These are phyloP conservation scores for Microcebus murinus DNA, from an alignment of 2,113 vertebrate genomes.

Conservation along the genomic window DNA sequence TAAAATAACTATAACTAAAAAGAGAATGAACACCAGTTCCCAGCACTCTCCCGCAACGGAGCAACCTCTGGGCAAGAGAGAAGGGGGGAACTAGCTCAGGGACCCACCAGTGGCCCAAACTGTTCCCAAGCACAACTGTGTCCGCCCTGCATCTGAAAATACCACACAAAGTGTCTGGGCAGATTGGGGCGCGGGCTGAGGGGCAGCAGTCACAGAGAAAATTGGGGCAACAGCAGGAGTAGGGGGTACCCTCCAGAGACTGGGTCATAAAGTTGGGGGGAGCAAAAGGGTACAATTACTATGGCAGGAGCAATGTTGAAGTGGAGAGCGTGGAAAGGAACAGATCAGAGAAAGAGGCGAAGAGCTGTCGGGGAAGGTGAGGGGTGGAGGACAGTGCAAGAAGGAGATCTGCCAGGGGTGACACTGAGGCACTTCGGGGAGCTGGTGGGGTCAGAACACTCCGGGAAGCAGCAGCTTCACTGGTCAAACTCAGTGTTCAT, in stretches of 20 bases:
- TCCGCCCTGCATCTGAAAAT: neutral
- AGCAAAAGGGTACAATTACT: neutral
- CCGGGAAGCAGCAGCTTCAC: neutral
- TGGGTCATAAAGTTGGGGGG: neutral
- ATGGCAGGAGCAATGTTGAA: neutral
- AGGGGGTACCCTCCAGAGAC: too few species aligned
- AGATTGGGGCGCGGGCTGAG: neutral
- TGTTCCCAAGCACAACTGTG: neutral
- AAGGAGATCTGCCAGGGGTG: neutral
- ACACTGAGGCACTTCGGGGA: neutral
- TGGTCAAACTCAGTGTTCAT: neutral
- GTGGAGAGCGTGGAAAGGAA: neutral
- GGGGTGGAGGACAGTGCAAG: neutral
- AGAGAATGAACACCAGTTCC: neutral
- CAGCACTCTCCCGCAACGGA: neutral
- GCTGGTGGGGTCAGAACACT: rapidly evolving
- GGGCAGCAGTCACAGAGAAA: neutral
- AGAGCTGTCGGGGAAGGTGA: neutral
- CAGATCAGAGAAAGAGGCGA: neutral
- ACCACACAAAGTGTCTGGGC: too few species aligned
- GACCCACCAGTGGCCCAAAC: neutral
- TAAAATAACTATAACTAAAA: neutral
- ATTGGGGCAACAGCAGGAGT: neutral
- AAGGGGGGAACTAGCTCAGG: neutral
- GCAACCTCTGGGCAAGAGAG: neutral